Evolutionary conservation across 2,888 invertebrate species (phyloP), one percentile per base, ranked within the genome.

Genomic region (Theodoxus fluviatilis): DNA sequence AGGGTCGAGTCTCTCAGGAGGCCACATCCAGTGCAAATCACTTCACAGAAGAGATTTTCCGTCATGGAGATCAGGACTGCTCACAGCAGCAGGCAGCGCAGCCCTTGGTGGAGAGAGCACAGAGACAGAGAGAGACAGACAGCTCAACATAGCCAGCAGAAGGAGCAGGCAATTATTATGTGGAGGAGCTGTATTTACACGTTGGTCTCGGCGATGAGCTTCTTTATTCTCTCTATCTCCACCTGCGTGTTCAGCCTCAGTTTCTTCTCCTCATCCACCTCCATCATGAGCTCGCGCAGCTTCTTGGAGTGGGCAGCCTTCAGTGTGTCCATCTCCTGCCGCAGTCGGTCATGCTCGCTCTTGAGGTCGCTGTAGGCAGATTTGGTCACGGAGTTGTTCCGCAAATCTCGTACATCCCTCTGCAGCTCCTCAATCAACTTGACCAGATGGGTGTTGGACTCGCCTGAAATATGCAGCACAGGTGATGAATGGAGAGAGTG

Each of bases 291-390:
- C 40, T 85, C 83, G 49, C 78, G 73, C 40, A 86, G 76, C 69
- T 82, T 79, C 70, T 82, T 79, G 12, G 79, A 76, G 70, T 79
- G 78, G 18, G 71, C 72, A 12, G 75, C 75, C 73, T 77, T 79
- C 35, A 83, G 69, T 15, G 72, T 73, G n/a, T 83, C 83, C 57
- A 84, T 65, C 37, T 82, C 81, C 65, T 77, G 72, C 70, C 80
- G 80, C 61, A 85, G 75, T 67, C 78, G 79, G 59, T 81, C 80
- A 57, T 85, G 78, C 74, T 86, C 83, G 3, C 81, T 78, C 73
- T 94, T 94, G 81, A 92, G 93, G 75, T 93, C 89, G 83, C 93
- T 93, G 76, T 94, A 90, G 84, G 94, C 94, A 76, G 91, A 92
- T 90, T 94, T 92, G 73, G 81, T 83, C 72, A 83, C 80, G 70